Base-by-base conservation (phyloP, 2,888 invertebrate genomes). In the Drosophila rubida region DNA sequence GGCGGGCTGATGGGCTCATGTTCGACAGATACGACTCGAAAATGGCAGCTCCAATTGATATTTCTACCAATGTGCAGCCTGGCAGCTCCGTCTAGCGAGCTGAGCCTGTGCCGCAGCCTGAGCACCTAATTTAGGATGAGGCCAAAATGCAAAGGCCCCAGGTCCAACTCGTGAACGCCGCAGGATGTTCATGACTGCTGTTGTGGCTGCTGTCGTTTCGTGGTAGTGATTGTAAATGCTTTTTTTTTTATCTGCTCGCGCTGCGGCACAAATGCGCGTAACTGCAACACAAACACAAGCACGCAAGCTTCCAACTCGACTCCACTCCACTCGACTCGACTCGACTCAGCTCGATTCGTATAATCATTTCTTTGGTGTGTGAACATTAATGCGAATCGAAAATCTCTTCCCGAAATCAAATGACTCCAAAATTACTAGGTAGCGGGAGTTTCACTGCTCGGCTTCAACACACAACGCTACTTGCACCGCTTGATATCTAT, bases 131-230 rank as follows among this genome's bases (percentile, higher is more conserved):
- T 89, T 89, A 81, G 82, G 82, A 88, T 81, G 87, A 80, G 78
- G 81, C 86, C 84, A 84, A 90, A 89, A 90, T 87, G 80, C 79
- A 75, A 73, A 66, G 63, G 83, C 90, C 90, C 54, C 75, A 66
- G 88, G 91, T 78, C 54, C 58, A 90, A 90, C 89, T 91, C 91
- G 91, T 91, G 91, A 90, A 69, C 73, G 90, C 91, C 90, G 76
- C 73, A 87, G 90, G 91, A 83, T 73, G 61, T 80, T 78, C 88
- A 87, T 88, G 84, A 82, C 84, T 86, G 80, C 71, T 71, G 80
- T 68, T 78, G 61, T 39, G 11, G 77, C 77, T 80, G 78, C 67
- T 72, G 72, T 64, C 62, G 58, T 70, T 80, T 80, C 51, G 49
- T 73, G 70, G 66, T 54, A 72, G 73, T 73, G 69, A 73, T 72